Evolutionary conservation across 2,888 invertebrate genomes (phyloP).

Genomic region (Isoperla grammatica): DNA sequence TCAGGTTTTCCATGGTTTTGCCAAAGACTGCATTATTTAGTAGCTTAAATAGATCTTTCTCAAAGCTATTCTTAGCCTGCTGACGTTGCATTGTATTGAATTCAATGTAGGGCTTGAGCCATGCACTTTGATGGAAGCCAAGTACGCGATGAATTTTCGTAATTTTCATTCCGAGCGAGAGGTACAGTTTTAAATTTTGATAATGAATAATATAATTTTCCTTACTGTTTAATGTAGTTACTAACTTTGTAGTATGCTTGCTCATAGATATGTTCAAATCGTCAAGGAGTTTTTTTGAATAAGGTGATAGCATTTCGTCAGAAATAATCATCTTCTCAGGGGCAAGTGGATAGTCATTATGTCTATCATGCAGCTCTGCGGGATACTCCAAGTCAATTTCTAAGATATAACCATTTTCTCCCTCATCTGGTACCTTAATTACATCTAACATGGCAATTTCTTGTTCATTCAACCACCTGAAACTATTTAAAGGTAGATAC

Average conservation of each 20-base stretch:
- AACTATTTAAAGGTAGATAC: constrained; percentile 35
- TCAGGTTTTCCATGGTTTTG: constrained; percentile 44
- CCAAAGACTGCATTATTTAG: constrained; percentile 41
- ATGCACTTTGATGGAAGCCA: constrained; percentile 37
- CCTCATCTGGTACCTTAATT: constrained; percentile 23
- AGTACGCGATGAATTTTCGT: constrained; percentile 37
- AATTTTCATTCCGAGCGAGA: constrained; percentile 33
- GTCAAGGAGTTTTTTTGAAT: not conserved
- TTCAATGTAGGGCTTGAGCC: constrained; percentile 40
- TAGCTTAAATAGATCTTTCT: constrained; percentile 40
- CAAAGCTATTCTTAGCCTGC: constrained; percentile 38
- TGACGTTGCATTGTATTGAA: too few species aligned
- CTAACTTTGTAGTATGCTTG: constrained; percentile 9
- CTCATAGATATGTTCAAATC: not conserved
- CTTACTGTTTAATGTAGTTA: constrained; percentile 25
- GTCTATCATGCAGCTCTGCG: constrained; percentile 38
- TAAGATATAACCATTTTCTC: constrained; percentile 38
- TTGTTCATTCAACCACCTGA: constrained; percentile 35
- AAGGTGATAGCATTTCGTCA: constrained; percentile 12
- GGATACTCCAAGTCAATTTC: constrained; percentile 45
- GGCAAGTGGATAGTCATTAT: constrained; percentile 37
- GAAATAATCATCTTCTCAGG: constrained; percentile 23
- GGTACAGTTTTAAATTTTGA: constrained; percentile 37
- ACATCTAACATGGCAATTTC: constrained; percentile 18
- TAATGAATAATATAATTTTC: constrained; percentile 39